Evolutionary conservation across 2,113 vertebrate species (phyloP).

Genomic region (Bubalus kerabau): DNA sequence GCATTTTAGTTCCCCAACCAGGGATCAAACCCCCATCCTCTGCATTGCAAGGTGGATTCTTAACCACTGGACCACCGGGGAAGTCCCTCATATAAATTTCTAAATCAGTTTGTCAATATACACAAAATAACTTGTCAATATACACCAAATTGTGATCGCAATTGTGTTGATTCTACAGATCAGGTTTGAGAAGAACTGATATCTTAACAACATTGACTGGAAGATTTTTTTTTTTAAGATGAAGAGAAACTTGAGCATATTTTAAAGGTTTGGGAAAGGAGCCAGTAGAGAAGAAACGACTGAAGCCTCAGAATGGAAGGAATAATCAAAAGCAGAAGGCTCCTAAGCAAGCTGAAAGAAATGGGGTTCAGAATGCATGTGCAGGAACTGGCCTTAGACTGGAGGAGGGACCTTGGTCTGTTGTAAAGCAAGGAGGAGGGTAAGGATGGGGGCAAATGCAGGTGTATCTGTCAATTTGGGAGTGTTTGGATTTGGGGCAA

Average conservation of each 20-base stretch:
- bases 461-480: background rate
- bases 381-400: background rate
- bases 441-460: background rate
- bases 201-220: background rate
- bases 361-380: background rate
- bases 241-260: background rate
- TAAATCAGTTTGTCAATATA: background rate
- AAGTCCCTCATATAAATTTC: background rate
- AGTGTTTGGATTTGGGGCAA: background rate
- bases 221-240: background rate
- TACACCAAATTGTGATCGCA: background rate
- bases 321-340: background rate
- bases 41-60: background rate
- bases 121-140: background rate
- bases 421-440: background rate
- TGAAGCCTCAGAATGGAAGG: background rate
- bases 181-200: background rate
- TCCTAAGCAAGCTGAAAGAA: background rate
- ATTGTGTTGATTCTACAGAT: background rate
- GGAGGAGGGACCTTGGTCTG: background rate
- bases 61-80: background rate
- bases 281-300: background rate
- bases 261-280: background rate
- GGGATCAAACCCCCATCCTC: background rate
- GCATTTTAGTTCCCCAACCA: background rate